Evolutionary conservation across 2,113 vertebrate genomes (phyloP).

Genomic region (Toxotes chatareus): DNA sequence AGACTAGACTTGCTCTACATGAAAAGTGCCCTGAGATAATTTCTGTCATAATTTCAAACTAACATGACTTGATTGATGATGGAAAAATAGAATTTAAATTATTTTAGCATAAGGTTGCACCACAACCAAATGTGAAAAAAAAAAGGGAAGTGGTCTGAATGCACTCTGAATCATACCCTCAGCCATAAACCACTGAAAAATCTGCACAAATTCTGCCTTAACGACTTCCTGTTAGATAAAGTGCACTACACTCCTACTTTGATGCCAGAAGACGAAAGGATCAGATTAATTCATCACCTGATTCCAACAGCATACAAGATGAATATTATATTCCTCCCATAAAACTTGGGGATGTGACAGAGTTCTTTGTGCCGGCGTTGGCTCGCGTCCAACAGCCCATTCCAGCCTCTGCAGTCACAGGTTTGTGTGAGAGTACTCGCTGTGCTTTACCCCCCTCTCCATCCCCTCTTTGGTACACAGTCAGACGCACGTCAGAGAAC

Average conservation of each 20-base stretch:
- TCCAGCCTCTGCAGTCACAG: slow-evolving; percentile 65
- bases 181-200: slow-evolving; percentile 34
- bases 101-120: no score
- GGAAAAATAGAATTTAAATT: no score
- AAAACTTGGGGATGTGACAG: slow-evolving; percentile 75
- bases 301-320: slow-evolving; percentile 63
- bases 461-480: slow-evolving; percentile 56
- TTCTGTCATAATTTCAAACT: no score
- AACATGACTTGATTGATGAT: no score
- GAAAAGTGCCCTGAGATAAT: no score
- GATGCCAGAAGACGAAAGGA: slow-evolving; percentile 62
- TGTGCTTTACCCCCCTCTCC: slow-evolving; percentile 46
- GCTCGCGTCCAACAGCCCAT: slow-evolving; percentile 57
- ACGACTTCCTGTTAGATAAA: slow-evolving; percentile 67
- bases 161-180: slow-evolving; percentile 20
- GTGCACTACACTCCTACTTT: slow-evolving; percentile 55
- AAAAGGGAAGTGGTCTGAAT: no score
- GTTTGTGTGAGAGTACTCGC: slow-evolving; percentile 66
- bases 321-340: slow-evolving; percentile 71
- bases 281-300: slow-evolving; percentile 69
- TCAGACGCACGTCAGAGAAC: slow-evolving; percentile 48
- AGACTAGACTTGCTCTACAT: no score
- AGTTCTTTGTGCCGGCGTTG: slow-evolving; percentile 74
- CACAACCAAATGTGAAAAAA: no score
- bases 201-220: slow-evolving; percentile 39